Percentiles rank a stretch among this genome's conserved stretches.
Conservation (phyloP, 2,113 vertebrate species). For the Petrocephalus microphthalmus region DNA sequence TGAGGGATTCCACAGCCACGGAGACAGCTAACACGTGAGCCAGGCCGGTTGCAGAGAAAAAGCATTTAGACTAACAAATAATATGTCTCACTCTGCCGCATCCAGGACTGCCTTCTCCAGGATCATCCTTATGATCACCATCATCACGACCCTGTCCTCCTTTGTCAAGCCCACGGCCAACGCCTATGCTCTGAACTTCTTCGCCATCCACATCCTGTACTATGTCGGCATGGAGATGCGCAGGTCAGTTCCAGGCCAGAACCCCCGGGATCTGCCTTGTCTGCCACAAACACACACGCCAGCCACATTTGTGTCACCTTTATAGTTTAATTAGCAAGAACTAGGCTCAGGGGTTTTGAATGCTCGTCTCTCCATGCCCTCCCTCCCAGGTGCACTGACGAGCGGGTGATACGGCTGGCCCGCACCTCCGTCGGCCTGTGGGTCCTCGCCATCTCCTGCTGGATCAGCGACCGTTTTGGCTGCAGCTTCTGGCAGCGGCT, state of each 20-base stretch:
- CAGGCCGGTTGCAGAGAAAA: no score
- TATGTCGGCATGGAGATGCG: constrained; percentile 62
- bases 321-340: neutral
- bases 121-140: constrained; percentile 52
- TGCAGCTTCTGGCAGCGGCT: constrained; percentile 80
- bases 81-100: neutral
- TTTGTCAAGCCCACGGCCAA: constrained; percentile 78
- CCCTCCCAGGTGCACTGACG: constrained; percentile 64
- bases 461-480: constrained; percentile 79
- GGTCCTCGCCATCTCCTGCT: constrained; percentile 76
- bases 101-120: constrained; percentile 66
- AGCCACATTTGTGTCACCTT: no score
- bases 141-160: constrained; percentile 67
- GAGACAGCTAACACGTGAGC: no score
- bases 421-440: constrained; percentile 65
- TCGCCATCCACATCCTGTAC: constrained; percentile 77
- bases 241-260: constrained; percentile 53
- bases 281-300: neutral
- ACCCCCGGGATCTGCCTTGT: neutral
- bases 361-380: neutral
- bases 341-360: neutral
- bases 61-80: no score
- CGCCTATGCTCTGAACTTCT: constrained; percentile 78
- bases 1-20: no score
- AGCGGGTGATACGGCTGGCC: constrained; percentile 57